Evolutionary conservation across 2,888 invertebrate species (phyloP), one percentile per base, ranked within the genome.

Genomic region (Nycteola revayana): DNA sequence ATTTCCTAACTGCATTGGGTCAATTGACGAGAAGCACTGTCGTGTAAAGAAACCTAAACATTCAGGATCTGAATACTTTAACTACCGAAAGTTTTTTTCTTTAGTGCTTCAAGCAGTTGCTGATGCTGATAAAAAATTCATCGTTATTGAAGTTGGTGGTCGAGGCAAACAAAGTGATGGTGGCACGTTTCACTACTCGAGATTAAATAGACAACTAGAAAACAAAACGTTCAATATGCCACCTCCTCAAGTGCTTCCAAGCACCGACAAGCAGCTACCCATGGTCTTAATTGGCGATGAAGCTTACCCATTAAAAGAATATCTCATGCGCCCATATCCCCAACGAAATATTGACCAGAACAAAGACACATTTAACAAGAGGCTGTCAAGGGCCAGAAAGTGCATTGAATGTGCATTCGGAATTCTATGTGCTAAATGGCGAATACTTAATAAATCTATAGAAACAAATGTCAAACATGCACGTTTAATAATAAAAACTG

Each of bases 391-490:
- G 7, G 50, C 55, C 0, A 42, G 55, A 10, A 25, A 48, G 1
- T 26, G 47, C 0, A 36, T 57, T 2, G 57, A 57, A 33, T 45
- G 43, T 18, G 52, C 55, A 3, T 57, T 55, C 27, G 50, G 50
- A 25, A 57, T 59, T 7, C 27, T 58, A 7, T 49, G 56, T 10
- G 60, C 55, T 24, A 60, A 53, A 24, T 68, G 68, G 52, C 27
- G 44, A 22, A 36, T 57, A 0, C 41, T 49, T 10, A 35, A 37
- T 4, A 27, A 42, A 9, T 31, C 44, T 1, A 39, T 50, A 10
- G 43, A 49, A 25, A 30, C 44, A n/a, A 29, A 43, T 7, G 4
- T 30, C 9, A 30, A 42, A 5, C 36, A 47, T 25, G 37, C 48
- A 7, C 18, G 25, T 4, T 4, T 44, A 27, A 37, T 43, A 4